Conservation (phyloP, 1,140 invertebrate species). For the Steinernema feltiae region DNA sequence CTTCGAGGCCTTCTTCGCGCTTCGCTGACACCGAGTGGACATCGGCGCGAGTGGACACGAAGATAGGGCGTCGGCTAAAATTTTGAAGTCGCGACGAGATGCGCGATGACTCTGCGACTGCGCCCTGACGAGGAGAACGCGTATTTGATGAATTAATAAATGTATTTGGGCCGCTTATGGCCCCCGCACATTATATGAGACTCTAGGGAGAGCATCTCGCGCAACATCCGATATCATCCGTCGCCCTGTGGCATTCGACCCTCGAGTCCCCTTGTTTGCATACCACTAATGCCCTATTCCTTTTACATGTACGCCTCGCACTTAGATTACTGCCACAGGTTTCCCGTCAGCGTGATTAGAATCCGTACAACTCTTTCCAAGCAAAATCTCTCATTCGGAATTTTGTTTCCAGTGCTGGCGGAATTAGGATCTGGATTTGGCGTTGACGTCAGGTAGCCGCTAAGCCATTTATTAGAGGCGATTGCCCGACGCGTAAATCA, state of each 20-base stretch:
- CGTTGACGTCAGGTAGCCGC: neutral
- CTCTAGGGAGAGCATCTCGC: neutral
- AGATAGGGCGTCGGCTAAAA: too few relatives aligned
- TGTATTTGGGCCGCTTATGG: constrained; percentile 11
- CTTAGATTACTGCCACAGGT: neutral
- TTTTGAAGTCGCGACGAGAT: neutral
- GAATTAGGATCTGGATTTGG: neutral
- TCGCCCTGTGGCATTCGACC: neutral
- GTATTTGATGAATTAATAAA: constrained; percentile 16
- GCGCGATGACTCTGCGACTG: neutral
- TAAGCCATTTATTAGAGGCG: neutral
- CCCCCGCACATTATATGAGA: constrained; percentile 15
- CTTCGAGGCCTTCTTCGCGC: neutral
- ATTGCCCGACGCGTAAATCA: too few relatives aligned
- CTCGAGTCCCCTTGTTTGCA: neutral
- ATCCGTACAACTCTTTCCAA: neutral
- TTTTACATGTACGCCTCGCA: neutral
- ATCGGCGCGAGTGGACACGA: too few relatives aligned
- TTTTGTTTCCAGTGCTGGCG: too few relatives aligned
- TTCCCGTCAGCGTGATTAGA: neutral
- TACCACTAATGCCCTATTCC: neutral
- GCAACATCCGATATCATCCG: constrained; percentile 13
- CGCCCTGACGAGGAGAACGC: neutral
- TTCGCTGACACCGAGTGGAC: too few relatives aligned
- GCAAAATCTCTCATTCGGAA: neutral